Evolutionary conservation across 30 jellyfish, hydroid and myxozoan species (phyloP).

Genomic region (Aurelia sp.): DNA sequence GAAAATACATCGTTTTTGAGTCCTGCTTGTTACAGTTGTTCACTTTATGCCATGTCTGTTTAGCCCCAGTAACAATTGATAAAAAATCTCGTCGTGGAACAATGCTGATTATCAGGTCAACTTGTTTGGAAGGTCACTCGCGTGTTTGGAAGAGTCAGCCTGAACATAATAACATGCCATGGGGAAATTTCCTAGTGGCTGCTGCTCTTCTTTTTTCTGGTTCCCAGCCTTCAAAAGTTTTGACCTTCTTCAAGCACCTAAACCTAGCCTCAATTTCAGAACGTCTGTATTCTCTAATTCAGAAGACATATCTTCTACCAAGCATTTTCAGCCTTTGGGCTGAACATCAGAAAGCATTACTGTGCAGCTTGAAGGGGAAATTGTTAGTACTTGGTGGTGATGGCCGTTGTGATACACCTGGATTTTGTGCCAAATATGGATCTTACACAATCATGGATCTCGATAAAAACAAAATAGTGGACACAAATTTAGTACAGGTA

Average conservation of each 20-base stretch:
- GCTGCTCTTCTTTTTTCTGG: conserved; percentile 27
- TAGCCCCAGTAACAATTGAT: conserved; percentile 24
- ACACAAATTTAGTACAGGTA: conserved; percentile 20
- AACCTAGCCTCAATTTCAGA: conserved; percentile 6
- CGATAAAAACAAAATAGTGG: conserved; percentile 21
- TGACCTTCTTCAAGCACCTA: conserved; percentile 17
- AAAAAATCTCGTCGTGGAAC: not conserved
- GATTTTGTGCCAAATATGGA: no score
- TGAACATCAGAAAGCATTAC: no score
- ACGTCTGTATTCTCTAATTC: no score
- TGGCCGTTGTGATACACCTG: no score
- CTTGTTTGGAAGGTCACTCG: conserved; percentile 23
- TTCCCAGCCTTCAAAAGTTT: conserved; percentile 29
- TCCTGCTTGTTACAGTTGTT: no score
- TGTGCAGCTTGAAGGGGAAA: no score
- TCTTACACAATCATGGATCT: conserved; percentile 27
- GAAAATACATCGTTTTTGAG: no score
- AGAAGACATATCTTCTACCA: no score
- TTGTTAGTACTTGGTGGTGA: no score
- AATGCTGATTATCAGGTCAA: not conserved
- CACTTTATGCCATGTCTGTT: conserved; percentile 2
- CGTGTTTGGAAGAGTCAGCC: conserved; percentile 24
- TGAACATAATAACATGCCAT: conserved; percentile 15
- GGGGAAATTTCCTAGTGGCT: conserved; percentile 47
- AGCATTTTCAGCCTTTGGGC: no score